Evolutionary conservation across 2,888 invertebrate species (phyloP).

Genomic region (Ochropleura leucogaster): DNA sequence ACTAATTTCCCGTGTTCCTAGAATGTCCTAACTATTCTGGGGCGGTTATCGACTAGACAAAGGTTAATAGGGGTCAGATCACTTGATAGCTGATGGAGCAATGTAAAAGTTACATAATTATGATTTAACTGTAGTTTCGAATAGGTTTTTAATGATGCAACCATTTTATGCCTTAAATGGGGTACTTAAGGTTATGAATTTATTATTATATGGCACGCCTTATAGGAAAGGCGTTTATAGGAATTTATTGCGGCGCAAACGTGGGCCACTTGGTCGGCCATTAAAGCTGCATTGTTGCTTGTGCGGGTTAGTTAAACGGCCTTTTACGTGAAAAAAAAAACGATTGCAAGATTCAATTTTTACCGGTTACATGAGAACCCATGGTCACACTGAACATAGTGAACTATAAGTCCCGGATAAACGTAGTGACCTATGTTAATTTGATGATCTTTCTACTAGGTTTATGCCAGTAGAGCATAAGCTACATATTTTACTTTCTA

Average conservation of each 20-base stretch:
- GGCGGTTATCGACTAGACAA: conserved; percentile 42
- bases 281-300: conserved; percentile 26
- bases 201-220: conserved; percentile 53
- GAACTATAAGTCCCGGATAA: neutral
- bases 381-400: neutral
- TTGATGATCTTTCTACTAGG: neutral
- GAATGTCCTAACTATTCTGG: conserved; percentile 47
- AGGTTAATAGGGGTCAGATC: conserved; percentile 58
- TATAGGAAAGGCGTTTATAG: conserved; percentile 36
- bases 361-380: neutral
- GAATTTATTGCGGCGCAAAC: conserved; percentile 32
- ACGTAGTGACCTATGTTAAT: neutral
- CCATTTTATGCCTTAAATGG: conserved; percentile 46
- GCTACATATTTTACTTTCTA: neutral
- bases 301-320: neutral
- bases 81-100: conserved; percentile 27
- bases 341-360: too few species aligned
- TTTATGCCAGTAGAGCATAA: neutral
- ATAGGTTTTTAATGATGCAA: conserved; percentile 51
- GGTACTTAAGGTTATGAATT: conserved; percentile 56
- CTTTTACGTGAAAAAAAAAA: neutral
- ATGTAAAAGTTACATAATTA: conserved; percentile 47
- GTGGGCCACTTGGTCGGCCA: conserved; percentile 14
- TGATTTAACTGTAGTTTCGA: conserved; percentile 48
- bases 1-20: conserved; percentile 50